A percentile compares a stretch with the other conserved stretches of the same genome.
phyloP scores from a whole-genome alignment of 2,797 vertebrate genomes.

The Ctenosaura bakeri region DNA sequence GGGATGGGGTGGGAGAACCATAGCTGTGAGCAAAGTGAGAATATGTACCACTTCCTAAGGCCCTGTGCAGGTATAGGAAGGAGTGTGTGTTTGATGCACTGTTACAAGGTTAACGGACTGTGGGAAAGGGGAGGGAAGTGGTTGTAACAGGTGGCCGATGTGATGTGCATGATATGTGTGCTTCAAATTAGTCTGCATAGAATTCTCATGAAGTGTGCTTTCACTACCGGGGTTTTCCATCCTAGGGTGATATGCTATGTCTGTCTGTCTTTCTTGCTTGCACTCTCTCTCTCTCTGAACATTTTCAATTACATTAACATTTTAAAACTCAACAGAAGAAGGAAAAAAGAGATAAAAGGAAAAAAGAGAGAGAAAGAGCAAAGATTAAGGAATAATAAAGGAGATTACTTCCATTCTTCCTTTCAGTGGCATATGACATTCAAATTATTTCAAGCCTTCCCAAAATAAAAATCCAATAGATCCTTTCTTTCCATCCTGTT shows the following conservation, averaged over 20 bases:
- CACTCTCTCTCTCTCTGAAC: too few relatives aligned
- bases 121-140: constrained; percentile 14
- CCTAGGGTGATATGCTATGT: constrained; percentile 43
- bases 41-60: neutral
- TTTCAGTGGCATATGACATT: too few relatives aligned
- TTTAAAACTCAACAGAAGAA: too few relatives aligned
- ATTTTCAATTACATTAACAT: too few relatives aligned
- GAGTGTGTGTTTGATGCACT: constrained; percentile 19
- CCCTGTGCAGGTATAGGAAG: neutral
- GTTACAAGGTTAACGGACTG: neutral
- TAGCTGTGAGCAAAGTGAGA: neutral
- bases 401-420: too few relatives aligned
- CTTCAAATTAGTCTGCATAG: constrained; percentile 23
- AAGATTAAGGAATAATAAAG: too few relatives aligned
- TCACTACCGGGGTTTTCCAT: neutral
- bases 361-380: too few relatives aligned
- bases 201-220: constrained; percentile 41
- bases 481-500: too few relatives aligned
- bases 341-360: too few relatives aligned
- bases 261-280: too few relatives aligned
- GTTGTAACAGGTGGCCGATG: constrained; percentile 50
- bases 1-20: neutral
- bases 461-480: too few relatives aligned
- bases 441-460: too few relatives aligned
- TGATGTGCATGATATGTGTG: constrained; percentile 42